Conservation (phyloP, 2,113 vertebrate species). For the Promerops cafer region DNA sequence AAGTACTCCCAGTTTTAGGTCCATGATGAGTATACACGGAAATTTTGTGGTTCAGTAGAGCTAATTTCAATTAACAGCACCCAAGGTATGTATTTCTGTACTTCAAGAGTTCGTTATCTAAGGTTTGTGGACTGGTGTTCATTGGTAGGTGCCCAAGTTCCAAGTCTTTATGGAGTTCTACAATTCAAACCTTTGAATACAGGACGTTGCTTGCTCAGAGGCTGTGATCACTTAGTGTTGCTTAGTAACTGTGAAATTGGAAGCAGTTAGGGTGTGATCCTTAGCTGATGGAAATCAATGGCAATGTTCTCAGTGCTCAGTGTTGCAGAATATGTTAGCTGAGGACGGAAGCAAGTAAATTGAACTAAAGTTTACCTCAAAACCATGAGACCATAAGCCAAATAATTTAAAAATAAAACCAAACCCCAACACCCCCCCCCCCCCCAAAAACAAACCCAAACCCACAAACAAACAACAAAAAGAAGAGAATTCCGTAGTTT, state of each 20-base stretch:
- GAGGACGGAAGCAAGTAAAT: not conserved
- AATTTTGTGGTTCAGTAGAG: not conserved
- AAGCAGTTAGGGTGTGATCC: conserved; percentile 40
- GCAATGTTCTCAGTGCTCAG: conserved; percentile 20
- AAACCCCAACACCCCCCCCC: accelerated
- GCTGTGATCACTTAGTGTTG: not conserved
- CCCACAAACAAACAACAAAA: not conserved
- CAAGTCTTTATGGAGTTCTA: not conserved
- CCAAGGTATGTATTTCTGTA: not conserved
- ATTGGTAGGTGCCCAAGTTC: not conserved
- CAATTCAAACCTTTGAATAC: not conserved
- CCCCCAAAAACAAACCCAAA: not conserved
- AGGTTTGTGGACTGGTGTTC: not conserved
- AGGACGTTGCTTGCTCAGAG: not conserved
- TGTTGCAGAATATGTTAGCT: not conserved
- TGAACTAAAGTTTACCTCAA: not conserved
- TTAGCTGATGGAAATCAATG: conserved; percentile 54
- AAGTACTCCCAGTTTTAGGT: not conserved
- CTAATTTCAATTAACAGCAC: not conserved
- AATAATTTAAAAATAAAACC: not conserved
- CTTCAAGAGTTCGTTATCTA: not conserved
- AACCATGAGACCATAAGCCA: not conserved
- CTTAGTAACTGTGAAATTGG: conserved; percentile 47
- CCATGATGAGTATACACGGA: not conserved
- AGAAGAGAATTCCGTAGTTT: not conserved